phyloP scores from a whole-genome alignment of 2,797 vertebrate genomes.

The Phalloptychus januarius region DNA sequence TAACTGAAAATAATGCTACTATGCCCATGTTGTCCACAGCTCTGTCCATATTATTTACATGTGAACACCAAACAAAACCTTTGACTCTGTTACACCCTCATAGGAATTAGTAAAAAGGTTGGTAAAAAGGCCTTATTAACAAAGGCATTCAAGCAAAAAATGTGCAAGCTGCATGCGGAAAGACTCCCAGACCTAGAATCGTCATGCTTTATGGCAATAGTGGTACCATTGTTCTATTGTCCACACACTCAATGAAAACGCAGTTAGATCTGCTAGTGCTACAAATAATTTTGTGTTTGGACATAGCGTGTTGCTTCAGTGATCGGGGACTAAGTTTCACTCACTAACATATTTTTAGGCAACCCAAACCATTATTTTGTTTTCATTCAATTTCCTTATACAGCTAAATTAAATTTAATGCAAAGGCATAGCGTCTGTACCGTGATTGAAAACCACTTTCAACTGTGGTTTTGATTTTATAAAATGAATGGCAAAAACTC shows the following conservation, averaged over 20 bases:
- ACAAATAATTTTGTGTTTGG: neutral
- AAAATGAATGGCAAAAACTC: neutral
- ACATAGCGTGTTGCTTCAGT: neutral
- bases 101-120: neutral
- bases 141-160: neutral
- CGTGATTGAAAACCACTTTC: neutral
- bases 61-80: neutral
- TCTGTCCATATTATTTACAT: neutral
- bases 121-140: too few relatives aligned
- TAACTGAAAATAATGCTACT: neutral
- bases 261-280: neutral
- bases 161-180: neutral
- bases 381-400: constrained; percentile 21
- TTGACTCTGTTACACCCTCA: neutral
- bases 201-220: neutral
- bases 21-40: neutral
- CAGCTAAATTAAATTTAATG: constrained; percentile 38
- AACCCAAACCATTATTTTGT: constrained; percentile 10
- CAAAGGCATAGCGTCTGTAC: constrained; percentile 1
- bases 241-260: neutral
- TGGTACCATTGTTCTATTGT: neutral
- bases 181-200: neutral
- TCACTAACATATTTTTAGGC: constrained; percentile 20
- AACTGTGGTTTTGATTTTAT: neutral
- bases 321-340: constrained; percentile 10